Base-by-base conservation (phyloP, 1,140 invertebrate species). In the Plutomurus gul region DNA sequence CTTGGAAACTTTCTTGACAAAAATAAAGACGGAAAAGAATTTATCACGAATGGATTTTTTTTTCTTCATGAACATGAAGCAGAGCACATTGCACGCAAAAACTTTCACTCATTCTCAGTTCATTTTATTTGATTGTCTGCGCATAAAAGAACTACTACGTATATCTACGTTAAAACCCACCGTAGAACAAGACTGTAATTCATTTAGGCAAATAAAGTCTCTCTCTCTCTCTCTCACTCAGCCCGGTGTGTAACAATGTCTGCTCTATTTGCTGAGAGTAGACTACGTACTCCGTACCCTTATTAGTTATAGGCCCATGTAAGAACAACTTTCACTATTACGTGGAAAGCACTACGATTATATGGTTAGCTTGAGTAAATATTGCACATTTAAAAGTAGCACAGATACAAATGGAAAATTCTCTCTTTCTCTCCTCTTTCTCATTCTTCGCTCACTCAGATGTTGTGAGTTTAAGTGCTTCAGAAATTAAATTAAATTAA, bases 401-500 rank as follows among this genome's bases (percentile, higher is more conserved):
- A 30, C 13, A 33, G 20, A 5, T 13, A 18, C 13, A 51, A 8
- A 25, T 13, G n/a, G 56, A 30, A 30, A 65, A 65, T 65, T 30
- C 56, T n/a, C n/a, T n/a, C n/a, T n/a, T n/a, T n/a, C n/a, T n/a
- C n/a, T n/a, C n/a, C n/a, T n/a, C n/a, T n/a, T n/a, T n/a, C n/a
- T 65, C 36, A 65, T 65, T 65, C 25, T 51, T 51, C 13, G 5
- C 18, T 22, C 18, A 51, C 16, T 49, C n/a, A 18, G 56, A 65
- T 65, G 56, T 33, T 65, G 13, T 65, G 11, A 36, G 56, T 33
- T 13, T 25, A 65, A 27, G 27, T 65, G 56, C 25, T 65, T 65
- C 25, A 36, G 56, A 65, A 60, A 65, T 65, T 65, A 65, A 65
- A 65, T 65, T 65, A 65, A 65, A 65, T 65, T 65, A 65, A 65